Base-by-base conservation (phyloP, 92 coral and sea anemone species). In the Paramuricea clavata region DNA sequence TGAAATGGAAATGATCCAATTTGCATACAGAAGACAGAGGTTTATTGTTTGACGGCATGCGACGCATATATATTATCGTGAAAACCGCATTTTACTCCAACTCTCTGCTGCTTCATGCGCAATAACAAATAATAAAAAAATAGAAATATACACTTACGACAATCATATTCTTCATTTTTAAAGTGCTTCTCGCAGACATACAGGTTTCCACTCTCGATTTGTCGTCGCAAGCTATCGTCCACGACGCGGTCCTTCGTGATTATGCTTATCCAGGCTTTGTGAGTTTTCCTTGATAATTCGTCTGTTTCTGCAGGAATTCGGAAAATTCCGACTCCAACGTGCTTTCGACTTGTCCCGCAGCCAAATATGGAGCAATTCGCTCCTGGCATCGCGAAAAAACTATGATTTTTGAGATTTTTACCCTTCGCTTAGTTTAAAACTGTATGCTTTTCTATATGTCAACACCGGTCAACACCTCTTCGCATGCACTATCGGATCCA, bases 131-230 rank as follows among this genome's bases (percentile, higher is more conserved):
- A 50, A 16, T 12, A 50, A 50, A 19, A 3, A 12, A n/a, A n/a
- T n/a, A n/a, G n/a, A n/a, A n/a, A 50, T 12, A 8, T 7, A 50
- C 21, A 71, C 82, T 70, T 83, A 83, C 87, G 68, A 70, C 70
- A 43, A 52, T 42, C 69, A 73, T 52, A 52, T 76, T 83, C 82
- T 69, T 83, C 87, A 21, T 76, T 64, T 21, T 32, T 69, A 70
- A 83, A 83, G 74, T 83, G 87, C 83, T 78, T 85, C 56, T 85
- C 88, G 83, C 88, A 85, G 42, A 74, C 76, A 70, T 52, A 33
- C 12, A 85, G 49, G 54, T 17, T 69, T 52, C 87, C 87, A 44
- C 73, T 64, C 5, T 19, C 82, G 50, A 85, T 74, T 49, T 72
- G 88, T 54, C 65, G 54, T 19, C 74, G 78, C 52, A 32, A 85